Conservation (phyloP, 1,140 invertebrate species). For the Drosophila suzukii region DNA sequence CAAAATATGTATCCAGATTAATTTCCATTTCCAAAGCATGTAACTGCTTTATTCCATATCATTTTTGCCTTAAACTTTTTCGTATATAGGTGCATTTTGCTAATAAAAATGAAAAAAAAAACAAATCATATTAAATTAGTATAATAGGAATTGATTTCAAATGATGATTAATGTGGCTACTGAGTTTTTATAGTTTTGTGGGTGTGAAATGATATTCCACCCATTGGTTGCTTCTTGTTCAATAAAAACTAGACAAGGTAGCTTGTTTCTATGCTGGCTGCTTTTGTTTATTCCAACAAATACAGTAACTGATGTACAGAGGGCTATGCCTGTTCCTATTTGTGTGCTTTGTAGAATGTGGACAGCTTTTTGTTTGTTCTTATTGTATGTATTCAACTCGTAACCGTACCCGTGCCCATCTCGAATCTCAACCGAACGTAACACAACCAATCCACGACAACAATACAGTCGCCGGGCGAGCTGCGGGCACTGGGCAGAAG, state of each 20-base stretch:
- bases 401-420: slow-evolving; percentile 9
- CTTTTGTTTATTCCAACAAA: background rate
- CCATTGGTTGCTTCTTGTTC: background rate
- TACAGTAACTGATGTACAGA: slow-evolving; percentile 6
- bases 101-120: no score
- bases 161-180: no score
- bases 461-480: slow-evolving; percentile 38
- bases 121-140: no score
- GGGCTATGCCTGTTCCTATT: slow-evolving; percentile 12
- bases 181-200: no score
- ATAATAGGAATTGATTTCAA: no score
- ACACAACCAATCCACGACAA: background rate
- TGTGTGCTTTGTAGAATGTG: slow-evolving; percentile 5
- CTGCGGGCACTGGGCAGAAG: slow-evolving; percentile 37
- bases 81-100: no score
- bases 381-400: slow-evolving; percentile 28
- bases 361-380: slow-evolving; percentile 26
- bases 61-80: no score
- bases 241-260: background rate
- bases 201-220: background rate
- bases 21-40: no score
- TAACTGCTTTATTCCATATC: no score
- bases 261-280: no score
- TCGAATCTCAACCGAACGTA: slow-evolving; percentile 17
- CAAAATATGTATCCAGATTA: background rate